Evolutionary conservation across 2,113 vertebrate genomes (phyloP), one percentile per base, ranked within the genome.

Genomic region (Dromaius novaehollandiae): DNA sequence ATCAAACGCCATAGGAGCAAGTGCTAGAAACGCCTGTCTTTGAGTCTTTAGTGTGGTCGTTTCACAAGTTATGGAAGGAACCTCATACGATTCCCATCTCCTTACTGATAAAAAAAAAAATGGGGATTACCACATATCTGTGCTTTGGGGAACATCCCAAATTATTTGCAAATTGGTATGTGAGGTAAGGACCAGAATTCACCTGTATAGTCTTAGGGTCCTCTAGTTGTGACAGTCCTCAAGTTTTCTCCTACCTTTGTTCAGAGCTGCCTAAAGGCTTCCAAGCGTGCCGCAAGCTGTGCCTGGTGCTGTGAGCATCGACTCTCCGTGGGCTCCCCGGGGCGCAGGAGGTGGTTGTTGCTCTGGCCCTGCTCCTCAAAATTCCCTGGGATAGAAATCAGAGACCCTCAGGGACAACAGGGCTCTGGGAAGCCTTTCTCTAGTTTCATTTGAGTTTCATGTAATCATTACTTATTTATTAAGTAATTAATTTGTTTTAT

Each of bases 401-500:
- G 71, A 76, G 73, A 83, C 30, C 69, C 90, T 16, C 34, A 68
- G 80, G 44, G 4, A 34, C 55, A 70, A 18, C 22, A 61, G 46
- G 25, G 14, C 44, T 82, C 14, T 79, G 38, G 32, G 63, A 95
- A 80, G 4, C 26, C 12, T 88, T 91, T 75, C 13, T 85, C 44
- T 63, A 3, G 9, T 80, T 92, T 74, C 10, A 70, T 89, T 93
- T 89, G 28, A 70, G 69, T 96, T 94, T 93, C 9, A 6, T 61
- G 66, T 56, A 61, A 53, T 83, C 51, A 11, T 79, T 73, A n/a
- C 25, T 82, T 89, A 91, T 83, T 91, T 70, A 89, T 55, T 40
- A 90, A 90, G 53, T 61, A 81, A 89, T 91, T 91, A 88, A 79
- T 91, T 82, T 81, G 24, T 8, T 86, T 91, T 93, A 81, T 93